Conservation (phyloP, 2,113 vertebrate species). For the Butastur rufipennis region DNA sequence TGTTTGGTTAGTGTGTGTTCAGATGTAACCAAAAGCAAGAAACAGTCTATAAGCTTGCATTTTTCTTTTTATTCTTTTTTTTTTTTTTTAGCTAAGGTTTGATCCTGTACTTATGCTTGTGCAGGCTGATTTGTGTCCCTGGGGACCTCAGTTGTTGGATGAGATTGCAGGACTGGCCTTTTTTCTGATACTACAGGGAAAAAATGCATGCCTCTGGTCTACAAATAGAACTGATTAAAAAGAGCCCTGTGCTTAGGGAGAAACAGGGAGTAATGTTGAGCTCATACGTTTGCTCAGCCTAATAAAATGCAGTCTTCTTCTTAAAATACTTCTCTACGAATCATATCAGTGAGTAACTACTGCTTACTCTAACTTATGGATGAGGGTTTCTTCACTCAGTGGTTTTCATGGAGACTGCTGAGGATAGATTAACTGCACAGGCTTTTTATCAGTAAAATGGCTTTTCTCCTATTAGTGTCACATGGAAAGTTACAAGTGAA, state of each 20-base stretch:
- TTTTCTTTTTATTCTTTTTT: not conserved
- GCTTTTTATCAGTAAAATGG: not conserved
- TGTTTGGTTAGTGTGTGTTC: not conserved
- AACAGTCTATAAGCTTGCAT: not conserved
- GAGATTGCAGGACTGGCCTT: not conserved
- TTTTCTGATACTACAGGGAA: slow-evolving; percentile 33
- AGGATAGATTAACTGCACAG: not conserved
- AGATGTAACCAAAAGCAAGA: not conserved
- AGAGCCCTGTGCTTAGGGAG: not conserved
- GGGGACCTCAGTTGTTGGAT: not conserved
- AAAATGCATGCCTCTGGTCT: slow-evolving; percentile 36
- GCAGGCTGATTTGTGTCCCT: not conserved
- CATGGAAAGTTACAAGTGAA: not conserved
- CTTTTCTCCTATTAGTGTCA: not conserved
- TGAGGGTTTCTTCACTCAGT: not conserved
- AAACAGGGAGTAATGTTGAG: slow-evolving; percentile 61
- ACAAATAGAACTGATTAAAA: slow-evolving; percentile 58
- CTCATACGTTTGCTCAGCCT: slow-evolving; percentile 69
- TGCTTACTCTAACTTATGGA: not conserved
- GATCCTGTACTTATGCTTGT: not conserved
- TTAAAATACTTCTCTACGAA: slow-evolving; percentile 24
- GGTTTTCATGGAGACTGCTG: not conserved
- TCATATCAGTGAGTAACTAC: not conserved
- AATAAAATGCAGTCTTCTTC: slow-evolving; percentile 59
- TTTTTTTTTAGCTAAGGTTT: not conserved